Base-by-base conservation (phyloP, 35 echinoderm and acorn worm species). In the Apostichopus parvimensis region DNA sequence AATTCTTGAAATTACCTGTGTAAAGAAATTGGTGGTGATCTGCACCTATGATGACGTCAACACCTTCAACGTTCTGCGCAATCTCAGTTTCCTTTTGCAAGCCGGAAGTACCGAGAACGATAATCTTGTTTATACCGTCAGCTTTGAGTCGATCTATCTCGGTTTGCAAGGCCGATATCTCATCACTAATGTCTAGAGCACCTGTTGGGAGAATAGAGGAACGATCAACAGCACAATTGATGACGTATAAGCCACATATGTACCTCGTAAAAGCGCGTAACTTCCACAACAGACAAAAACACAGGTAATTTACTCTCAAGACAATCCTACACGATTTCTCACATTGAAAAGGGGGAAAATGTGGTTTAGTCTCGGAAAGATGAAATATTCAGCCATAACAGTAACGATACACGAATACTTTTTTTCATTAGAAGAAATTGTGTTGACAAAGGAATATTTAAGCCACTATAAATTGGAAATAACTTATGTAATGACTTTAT, bases 91-190 rank as follows among this genome's bases (percentile, higher is more conserved):
- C 92, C 45, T 80, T 90, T 22, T 90, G 71, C 20, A 89, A 90
- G 54, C 92, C 87, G 18, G 92, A 93, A 55, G 73, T 64, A 80
- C 92, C 92, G 2, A 93, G 57, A 56, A 87, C 92, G 9, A 93
- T 90, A 53, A 93, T 93, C 76, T 93, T 89, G 52, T 93, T 93
- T 54, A 93, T 58, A 71, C 92, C 92, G 9, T 77, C 26, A 72
- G 54, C 57, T 4, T 59, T 66, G 1, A 93, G 60, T 7, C 15
- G 54, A 80, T 93, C 77, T 24, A 93, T 87, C n/a, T 73, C 92
- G 8, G 86, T 53, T 66, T 73, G 86, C 8, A 93, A 53, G 9
- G 83, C 85, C 21, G 77, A 13, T 17, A 90, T 66, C 77, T 93
- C 92, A 7, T 93, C 85, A 5, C 24, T 26, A 8, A 93, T 79